Evolutionary conservation across 2,113 vertebrate genomes (phyloP).

Genomic region (Clinocottus analis): DNA sequence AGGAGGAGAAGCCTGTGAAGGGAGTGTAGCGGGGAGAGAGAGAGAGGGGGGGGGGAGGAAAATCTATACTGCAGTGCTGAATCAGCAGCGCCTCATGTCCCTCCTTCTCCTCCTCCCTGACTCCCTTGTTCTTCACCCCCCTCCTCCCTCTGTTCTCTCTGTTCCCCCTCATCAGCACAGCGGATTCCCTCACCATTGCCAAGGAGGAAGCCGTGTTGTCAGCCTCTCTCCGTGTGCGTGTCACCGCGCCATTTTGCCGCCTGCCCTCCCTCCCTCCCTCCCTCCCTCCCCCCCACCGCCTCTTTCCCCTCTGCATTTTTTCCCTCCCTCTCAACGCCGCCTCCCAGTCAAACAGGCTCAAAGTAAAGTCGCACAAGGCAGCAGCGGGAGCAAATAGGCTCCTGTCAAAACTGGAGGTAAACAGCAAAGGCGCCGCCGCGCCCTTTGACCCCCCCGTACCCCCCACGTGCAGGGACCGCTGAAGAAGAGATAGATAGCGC

Average conservation of each 20-base stretch:
- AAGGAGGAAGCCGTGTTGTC: slow-evolving; percentile 46
- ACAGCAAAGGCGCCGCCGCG: not conserved
- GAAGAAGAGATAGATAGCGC: slow-evolving; percentile 63
- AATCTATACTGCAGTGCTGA: slow-evolving; percentile 88
- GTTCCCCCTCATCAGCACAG: slow-evolving; percentile 80
- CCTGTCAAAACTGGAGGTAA: slow-evolving; percentile 34
- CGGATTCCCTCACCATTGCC: slow-evolving; percentile 69
- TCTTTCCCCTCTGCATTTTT: not conserved
- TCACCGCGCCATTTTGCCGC: not conserved
- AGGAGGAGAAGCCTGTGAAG: no score
- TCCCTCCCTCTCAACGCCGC: not conserved
- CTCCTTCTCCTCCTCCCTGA: slow-evolving; percentile 55
- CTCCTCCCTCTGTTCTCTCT: not conserved
- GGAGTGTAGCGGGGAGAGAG: no score
- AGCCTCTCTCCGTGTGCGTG: slow-evolving; percentile 7
- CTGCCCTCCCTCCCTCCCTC: not conserved
- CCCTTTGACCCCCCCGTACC: slow-evolving; percentile 39
- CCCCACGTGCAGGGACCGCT: slow-evolving; percentile 16
- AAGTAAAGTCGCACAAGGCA: slow-evolving; percentile 7
- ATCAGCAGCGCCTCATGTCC: slow-evolving; percentile 79
- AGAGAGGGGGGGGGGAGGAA: slow-evolving; percentile 80
- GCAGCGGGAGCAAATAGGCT: slow-evolving; percentile 41
- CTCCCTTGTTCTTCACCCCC: slow-evolving; percentile 51
- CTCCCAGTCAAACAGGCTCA: slow-evolving; percentile 30
- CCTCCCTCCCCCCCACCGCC: not conserved